These are phyloP conservation scores for Emydura subglobosa DNA, from an alignment of 2,113 vertebrate genomes.

Conservation along the genomic window DNA sequence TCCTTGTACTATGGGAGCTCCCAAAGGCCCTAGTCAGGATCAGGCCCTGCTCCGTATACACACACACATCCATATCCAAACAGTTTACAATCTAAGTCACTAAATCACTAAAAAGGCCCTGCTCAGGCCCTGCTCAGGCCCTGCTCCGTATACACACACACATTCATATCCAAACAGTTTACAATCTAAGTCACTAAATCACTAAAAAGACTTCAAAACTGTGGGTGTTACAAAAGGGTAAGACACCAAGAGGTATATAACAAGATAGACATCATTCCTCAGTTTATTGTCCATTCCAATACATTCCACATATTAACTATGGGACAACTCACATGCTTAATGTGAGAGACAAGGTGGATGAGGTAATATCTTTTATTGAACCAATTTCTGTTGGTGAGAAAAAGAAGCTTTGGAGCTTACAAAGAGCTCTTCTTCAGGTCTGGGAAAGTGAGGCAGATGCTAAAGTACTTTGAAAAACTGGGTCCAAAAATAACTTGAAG, in stretches of 20 bases:
- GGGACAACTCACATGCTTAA: neutral
- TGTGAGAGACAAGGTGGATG: neutral
- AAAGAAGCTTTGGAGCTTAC: neutral
- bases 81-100: neutral
- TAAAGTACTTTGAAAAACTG: neutral
- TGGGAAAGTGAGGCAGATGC: neutral
- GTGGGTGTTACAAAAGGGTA: neutral
- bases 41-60: neutral
- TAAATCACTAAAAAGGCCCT: neutral
- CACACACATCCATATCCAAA: neutral
- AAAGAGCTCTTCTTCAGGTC: neutral
- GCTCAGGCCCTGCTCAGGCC: too few species aligned
- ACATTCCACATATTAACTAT: neutral
- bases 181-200: neutral
- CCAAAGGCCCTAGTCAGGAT: neutral
- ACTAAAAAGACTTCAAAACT: neutral
- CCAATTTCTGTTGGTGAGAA: neutral
- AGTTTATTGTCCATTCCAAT: neutral
- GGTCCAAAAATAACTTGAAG: neutral
- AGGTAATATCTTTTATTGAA: neutral
- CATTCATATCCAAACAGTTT: neutral
- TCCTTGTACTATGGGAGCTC: neutral
- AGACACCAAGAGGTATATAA: neutral
- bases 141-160: neutral
- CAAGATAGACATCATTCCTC: neutral